Base-by-base conservation (phyloP, 2,113 vertebrate genomes). In the Heliornis fulica region DNA sequence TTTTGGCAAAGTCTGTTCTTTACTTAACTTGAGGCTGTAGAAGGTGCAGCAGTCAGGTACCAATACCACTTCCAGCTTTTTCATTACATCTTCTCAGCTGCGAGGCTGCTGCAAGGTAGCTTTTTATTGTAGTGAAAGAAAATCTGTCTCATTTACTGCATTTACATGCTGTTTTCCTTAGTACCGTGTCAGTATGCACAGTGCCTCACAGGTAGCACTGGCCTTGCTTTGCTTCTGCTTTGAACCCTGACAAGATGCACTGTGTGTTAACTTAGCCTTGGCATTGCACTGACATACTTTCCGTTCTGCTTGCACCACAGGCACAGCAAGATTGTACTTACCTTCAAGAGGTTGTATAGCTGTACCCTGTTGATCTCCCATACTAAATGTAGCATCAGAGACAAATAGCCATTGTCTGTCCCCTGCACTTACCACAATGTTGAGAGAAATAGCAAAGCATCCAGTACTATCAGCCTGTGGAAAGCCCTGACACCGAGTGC, bases 401-500 rank as follows among this genome's bases (percentile, higher is more conserved):
- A 93, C 94, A 93, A 97, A 96, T 50, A 86, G 76, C 51, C 41
- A 48, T 69, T 77, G 57, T 86, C 46, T 96, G 51, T 82, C 93
- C 72, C 1, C 74, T 61, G 29, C 79, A 95, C 94, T 80, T 93
- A 89, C 57, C 79, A 80, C 61, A 56, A 88, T 61, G 75, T 70
- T 90, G 95, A 95, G 82, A 95, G 69, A 85, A 92, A 46, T 8
- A 87, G 72, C 72, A 77, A 88, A 81, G 63, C 8, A 14, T 95
- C 87, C 97, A 95, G 78, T 93, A 45, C 90, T 94, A 69, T 86
- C 76, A 92, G 69, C 70, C 75, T 65, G 59, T 94, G 96, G 97
- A 98, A 98, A 98, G 94, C 80, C 96, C 82, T 70, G 32, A 64
- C 83, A 97, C 97, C 41, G 76, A 88, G 72, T 90, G 90, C 89